Percentiles rank a stretch among this genome's conserved stretches.
Conservation (phyloP, 2,888 invertebrate species). For the Drosophila meridionalis region DNA sequence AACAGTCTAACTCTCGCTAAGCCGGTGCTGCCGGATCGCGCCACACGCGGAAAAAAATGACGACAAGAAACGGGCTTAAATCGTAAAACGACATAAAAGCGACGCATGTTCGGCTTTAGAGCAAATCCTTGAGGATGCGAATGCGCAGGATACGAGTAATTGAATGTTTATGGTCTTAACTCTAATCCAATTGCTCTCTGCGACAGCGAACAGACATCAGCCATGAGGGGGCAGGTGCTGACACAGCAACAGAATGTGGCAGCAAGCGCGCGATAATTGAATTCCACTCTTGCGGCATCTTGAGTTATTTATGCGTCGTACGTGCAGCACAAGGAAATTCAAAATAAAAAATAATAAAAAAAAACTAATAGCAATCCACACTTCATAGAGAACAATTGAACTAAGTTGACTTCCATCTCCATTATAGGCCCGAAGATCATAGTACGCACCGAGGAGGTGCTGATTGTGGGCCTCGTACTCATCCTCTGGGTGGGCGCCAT, state of each 20-base stretch:
- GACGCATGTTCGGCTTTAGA: slow-evolving; percentile 17
- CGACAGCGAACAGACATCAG: slow-evolving; percentile 3
- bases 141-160: slow-evolving; percentile 30
- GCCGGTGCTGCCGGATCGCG: background rate
- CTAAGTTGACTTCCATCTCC: background rate
- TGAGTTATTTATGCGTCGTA: slow-evolving; percentile 59
- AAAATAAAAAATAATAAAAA: background rate
- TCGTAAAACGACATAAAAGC: slow-evolving; percentile 15
- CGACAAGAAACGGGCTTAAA: background rate
- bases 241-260: slow-evolving; percentile 10
- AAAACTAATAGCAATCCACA: background rate
- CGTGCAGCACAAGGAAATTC: slow-evolving; percentile 41
- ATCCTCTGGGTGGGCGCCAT: slow-evolving; percentile 96
- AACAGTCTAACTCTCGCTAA: background rate
- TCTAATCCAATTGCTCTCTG: slow-evolving; percentile 46
- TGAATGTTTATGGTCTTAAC: slow-evolving; percentile 55
- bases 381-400: background rate
- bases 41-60: background rate
- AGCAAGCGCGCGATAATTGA: slow-evolving; percentile 58
- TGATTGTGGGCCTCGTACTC: slow-evolving; percentile 93
- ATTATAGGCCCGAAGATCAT: slow-evolving; percentile 88
- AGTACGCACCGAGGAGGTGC: slow-evolving; percentile 93
- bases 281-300: slow-evolving; percentile 49
- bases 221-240: background rate
- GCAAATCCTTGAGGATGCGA: slow-evolving; percentile 16